Evolutionary conservation across 2,113 vertebrate genomes (phyloP), one percentile per base, ranked within the genome.

Genomic region (Hippolais icterina): DNA sequence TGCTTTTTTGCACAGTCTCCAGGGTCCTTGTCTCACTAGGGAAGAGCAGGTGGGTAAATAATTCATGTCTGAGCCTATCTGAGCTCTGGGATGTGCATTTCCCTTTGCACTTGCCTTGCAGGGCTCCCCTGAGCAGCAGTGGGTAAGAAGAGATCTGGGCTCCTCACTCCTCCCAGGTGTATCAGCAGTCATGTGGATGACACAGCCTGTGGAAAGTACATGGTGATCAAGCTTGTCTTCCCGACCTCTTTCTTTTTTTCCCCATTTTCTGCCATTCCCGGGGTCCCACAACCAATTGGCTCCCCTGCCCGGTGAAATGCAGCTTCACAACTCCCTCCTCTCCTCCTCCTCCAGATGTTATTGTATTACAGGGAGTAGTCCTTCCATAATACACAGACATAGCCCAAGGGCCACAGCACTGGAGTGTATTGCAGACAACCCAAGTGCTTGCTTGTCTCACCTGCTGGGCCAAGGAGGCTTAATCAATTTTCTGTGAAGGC

Each of bases 171-270:
- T 59, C 42, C 52, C 20, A 42, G 15, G 4, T 12, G 17, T 41
- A 44, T 23, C 42, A 53, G 27, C 4, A 10, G 18, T 42, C 28
- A 15, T 0, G 0, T 9, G 17, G 39, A 72, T 37, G 31, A 61
- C 24, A 49, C 12, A 59, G 57, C 20, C 17, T 53, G 27, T 39
- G 42, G 21, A 35, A 81, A 72, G 19, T 4, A 6, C 0, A 1
- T 68, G 44, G 53, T 59, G 31, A 77, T 28, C 47, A 41, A 41
- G 11, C 5, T 41, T 84, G 28, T 54, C 15, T 70, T 77, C 31
- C 35, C 42, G 44, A 9, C 20, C 14, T 52, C 54, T 31, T 60
- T 37, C 22, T 70, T 11, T 31, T 79, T 77, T 12, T 13, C 28
- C 31, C 16, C n/a, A 37, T 41, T 92, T 83, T 69, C 25, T 60